A percentile compares a stretch with the other conserved stretches of the same genome.
These are phyloP conservation scores for Xylota segnis DNA, from an alignment of 2,888 invertebrate species.

Conservation along the genomic window DNA sequence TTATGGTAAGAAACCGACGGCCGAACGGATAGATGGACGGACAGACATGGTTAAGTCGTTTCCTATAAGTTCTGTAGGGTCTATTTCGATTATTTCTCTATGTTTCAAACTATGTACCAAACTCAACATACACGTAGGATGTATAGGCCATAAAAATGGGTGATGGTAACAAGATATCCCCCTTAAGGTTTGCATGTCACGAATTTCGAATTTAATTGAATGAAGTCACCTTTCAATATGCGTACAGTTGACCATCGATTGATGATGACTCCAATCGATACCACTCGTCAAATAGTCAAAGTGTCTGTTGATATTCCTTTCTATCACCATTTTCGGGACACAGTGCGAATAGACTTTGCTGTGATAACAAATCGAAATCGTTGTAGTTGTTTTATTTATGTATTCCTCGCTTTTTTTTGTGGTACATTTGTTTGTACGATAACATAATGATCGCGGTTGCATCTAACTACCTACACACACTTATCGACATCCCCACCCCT, in stretches of 20 bases:
- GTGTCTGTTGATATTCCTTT: slow-evolving; percentile 50
- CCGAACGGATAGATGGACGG: too few species aligned
- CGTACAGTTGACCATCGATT: slow-evolving; percentile 6
- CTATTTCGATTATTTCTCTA: too few species aligned
- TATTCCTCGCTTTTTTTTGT: slow-evolving; percentile 45
- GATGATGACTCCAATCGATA: slow-evolving; percentile 52
- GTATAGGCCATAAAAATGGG: too few species aligned
- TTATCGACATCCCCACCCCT: slow-evolving; percentile 1
- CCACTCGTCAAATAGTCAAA: slow-evolving; percentile 57
- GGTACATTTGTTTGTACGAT: slow-evolving; percentile 21
- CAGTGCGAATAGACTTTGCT: slow-evolving; percentile 56
- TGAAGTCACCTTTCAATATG: not conserved
- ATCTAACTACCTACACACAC: slow-evolving; percentile 23
- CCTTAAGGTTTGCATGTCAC: not conserved
- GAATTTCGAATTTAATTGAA: not conserved
- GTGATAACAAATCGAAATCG: slow-evolving; percentile 46
- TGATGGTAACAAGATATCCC: too few species aligned
- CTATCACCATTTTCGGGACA: slow-evolving; percentile 8
- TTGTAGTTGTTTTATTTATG: slow-evolving; percentile 26
- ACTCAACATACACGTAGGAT: too few species aligned
- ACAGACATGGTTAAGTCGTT: too few species aligned
- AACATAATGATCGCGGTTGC: slow-evolving; percentile 3
- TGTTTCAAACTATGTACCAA: too few species aligned
- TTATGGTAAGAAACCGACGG: too few species aligned
- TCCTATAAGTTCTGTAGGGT: too few species aligned